These are phyloP conservation scores for Pasiphila rectangulata DNA, from an alignment of 2,888 invertebrate genomes.

Conservation along the genomic window DNA sequence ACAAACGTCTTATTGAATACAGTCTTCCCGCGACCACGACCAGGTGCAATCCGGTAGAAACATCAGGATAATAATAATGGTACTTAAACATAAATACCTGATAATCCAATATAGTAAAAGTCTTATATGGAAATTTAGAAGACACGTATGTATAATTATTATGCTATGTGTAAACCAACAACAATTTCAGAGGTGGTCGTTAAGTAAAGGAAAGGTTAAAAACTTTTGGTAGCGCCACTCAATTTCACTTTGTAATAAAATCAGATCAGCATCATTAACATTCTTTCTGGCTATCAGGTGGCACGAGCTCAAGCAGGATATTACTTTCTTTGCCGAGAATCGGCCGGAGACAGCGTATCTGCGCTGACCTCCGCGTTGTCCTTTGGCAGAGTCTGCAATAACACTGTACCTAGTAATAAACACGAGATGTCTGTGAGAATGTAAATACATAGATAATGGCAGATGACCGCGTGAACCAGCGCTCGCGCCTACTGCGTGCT, in stretches of 20 bases:
- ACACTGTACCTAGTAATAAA: neutral
- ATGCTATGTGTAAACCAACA: no score
- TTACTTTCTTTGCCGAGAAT: constrained; percentile 16
- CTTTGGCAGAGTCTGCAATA: neutral
- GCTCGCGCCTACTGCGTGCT: constrained; percentile 8
- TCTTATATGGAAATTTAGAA: no score
- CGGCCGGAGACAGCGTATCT: neutral
- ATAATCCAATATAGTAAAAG: no score
- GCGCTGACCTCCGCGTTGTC: neutral
- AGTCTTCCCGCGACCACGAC: no score
- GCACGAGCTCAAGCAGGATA: constrained; percentile 7
- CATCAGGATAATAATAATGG: no score
- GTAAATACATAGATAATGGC: constrained; percentile 15
- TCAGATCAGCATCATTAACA: constrained; percentile 15
- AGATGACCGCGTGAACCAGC: constrained; percentile 21
- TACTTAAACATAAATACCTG: no score
- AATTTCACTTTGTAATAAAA: constrained; percentile 17
- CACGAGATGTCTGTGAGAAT: neutral
- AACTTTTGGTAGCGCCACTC: neutral
- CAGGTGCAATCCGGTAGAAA: no score
- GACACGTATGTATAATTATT: no score
- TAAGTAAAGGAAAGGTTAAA: no score
- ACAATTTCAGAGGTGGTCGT: no score
- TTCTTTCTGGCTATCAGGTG: constrained; percentile 14
- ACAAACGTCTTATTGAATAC: constrained; percentile 17